phyloP scores from a whole-genome alignment of 2,113 vertebrate genomes.

The Bothrops jararaca region DNA sequence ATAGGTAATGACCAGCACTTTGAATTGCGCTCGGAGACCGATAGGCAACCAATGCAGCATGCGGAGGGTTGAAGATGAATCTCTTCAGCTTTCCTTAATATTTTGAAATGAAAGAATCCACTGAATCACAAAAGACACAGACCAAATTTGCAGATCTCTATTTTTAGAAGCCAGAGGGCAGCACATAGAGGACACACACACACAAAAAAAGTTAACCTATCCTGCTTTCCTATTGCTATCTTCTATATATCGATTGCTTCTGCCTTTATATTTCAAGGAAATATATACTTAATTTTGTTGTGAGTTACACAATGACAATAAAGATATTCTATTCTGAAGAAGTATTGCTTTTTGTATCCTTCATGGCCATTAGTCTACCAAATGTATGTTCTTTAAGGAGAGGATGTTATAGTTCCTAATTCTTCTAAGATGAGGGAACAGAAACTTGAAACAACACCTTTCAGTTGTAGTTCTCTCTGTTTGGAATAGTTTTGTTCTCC shows the following conservation, averaged over 20 bases:
- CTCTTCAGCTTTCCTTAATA: slow-evolving; percentile 30
- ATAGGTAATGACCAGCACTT: too few relatives aligned
- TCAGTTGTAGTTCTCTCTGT: not conserved
- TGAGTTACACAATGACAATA: too few relatives aligned
- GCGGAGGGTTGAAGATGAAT: slow-evolving; percentile 19
- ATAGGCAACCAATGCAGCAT: too few relatives aligned
- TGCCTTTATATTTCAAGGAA: not conserved
- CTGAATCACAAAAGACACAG: slow-evolving; percentile 25
- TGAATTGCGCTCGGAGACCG: too few relatives aligned
- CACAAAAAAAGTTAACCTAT: not conserved
- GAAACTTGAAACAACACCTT: not conserved
- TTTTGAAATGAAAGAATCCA: slow-evolving; percentile 40
- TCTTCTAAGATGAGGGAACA: not conserved
- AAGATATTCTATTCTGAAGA: not conserved
- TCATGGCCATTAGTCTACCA: not conserved
- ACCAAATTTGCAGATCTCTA: fast-evolving
- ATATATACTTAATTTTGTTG: too few relatives aligned
- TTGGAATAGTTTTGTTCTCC: not conserved
- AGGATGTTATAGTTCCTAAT: not conserved
- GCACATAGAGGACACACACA: not conserved
- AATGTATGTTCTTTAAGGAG: not conserved
- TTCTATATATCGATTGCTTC: not conserved
- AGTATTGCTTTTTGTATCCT: not conserved
- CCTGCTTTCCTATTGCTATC: not conserved
- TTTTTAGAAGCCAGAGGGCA: not conserved